These are phyloP conservation scores for Acrocyrtus sp. DNA, from an alignment of 2,888 invertebrate species.

Conservation along the genomic window DNA sequence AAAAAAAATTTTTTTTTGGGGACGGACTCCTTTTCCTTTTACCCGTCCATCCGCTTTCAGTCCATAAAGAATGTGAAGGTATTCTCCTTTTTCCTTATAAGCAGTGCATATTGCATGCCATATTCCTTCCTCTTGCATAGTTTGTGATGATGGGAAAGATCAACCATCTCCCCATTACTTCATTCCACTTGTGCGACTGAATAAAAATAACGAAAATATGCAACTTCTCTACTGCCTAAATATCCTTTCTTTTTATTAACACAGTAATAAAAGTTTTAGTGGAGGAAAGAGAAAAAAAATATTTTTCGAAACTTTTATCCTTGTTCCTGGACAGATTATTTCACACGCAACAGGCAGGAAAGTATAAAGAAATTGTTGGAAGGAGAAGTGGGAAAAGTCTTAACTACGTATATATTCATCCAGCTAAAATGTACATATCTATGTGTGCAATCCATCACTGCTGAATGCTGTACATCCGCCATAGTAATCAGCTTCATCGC, in stretches of 20 bases:
- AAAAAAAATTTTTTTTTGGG: slow-evolving; percentile 39
- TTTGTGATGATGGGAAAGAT: neutral
- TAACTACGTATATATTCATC: neutral
- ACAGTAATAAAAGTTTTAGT: neutral
- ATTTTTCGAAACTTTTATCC: slow-evolving; percentile 19
- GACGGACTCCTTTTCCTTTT: slow-evolving; percentile 37
- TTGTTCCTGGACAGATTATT: slow-evolving; percentile 25
- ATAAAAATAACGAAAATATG: neutral
- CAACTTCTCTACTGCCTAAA: neutral
- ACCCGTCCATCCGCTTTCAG: slow-evolving; percentile 50
- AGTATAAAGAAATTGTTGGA: too few species aligned
- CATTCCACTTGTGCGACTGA: neutral
- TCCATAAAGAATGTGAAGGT: slow-evolving; percentile 51
- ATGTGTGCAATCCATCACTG: neutral
- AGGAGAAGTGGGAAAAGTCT: neutral
- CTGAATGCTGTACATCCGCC: neutral
- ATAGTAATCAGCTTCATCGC: neutral
- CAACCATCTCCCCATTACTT: neutral
- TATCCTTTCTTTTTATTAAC: neutral
- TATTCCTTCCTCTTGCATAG: slow-evolving; percentile 29
- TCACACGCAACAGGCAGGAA: slow-evolving; percentile 38
- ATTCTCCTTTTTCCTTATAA: slow-evolving; percentile 43
- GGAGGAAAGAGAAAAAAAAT: slow-evolving; percentile 10
- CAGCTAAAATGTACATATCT: neutral
- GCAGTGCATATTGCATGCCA: neutral